Base-by-base conservation (phyloP, 2,113 vertebrate genomes). In the Mormoops blainvillei region DNA sequence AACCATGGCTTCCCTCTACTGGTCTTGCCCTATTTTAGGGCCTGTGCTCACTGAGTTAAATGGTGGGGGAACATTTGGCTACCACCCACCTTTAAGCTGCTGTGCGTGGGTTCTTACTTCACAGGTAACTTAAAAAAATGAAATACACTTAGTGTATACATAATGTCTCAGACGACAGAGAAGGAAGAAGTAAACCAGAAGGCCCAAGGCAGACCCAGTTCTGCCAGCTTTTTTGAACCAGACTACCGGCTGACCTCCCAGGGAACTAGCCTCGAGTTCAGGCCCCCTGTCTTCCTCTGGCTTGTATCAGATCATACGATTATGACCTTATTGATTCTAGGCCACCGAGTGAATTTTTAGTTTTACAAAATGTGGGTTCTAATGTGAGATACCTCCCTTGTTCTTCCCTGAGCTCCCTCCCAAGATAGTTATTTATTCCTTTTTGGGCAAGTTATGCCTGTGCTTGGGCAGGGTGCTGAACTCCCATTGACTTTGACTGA, bases 311-410 rank as follows among this genome's bases (percentile, higher is more conserved):
- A 43, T 76, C 7, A 1, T 5, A 4, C 15, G 2, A 9, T 83
- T 85, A 83, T 56, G 41, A 78, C 80, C 58, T n/a, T 81, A 19
- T 41, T 65, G 82, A 89, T 65, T n/a, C 41, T 58, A 67, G 45
- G 78, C 86, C 76, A 65, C 70, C 5, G 52, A 83, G 38, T 58
- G n/a, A 92, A 89, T 22, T 97, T 97, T 86, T 97, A 22, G 90
- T 97, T 97, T 87, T 89, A 61, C 70, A 65, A 58, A 91, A 76
- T 68, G n/a, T 92, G 67, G 6, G 19, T 95, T 98, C 93, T 95
- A 45, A 83, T 33, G 12, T 50, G 56, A 94, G 96, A 71, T 24
- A 12, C 70, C 97, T 24, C 61, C 78, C 38, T 54, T 18, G 38
- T 68, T 77, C 93, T 91, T 54, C 74, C 71, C 19, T 50, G 19